Conservation (phyloP, 2,113 vertebrate species). For the Cyanistes caeruleus region DNA sequence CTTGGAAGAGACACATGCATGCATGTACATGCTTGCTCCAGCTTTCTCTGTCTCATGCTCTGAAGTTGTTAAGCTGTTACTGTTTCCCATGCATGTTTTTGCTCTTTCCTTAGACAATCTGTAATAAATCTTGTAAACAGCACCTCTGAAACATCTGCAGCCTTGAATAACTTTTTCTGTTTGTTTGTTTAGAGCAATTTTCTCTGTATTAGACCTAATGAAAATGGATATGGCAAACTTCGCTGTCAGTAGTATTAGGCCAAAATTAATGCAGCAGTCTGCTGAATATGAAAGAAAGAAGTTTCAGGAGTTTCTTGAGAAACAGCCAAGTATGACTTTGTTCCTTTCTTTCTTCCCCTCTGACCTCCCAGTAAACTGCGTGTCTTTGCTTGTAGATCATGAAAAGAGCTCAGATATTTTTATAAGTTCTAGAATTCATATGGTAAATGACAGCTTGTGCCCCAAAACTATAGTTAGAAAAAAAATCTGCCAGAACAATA, state of each 20-base stretch:
- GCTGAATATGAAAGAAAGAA: slow-evolving; percentile 97
- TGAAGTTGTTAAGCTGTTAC: background rate
- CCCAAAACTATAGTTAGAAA: background rate
- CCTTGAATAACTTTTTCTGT: slow-evolving; percentile 39
- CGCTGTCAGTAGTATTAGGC: slow-evolving; percentile 89
- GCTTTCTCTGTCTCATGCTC: background rate
- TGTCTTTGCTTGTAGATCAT: slow-evolving; percentile 25
- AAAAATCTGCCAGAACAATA: background rate
- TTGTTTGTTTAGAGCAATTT: slow-evolving; percentile 86
- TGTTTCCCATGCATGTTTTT: slow-evolving; percentile 25
- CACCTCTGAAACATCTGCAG: slow-evolving; percentile 16
- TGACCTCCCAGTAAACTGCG: slow-evolving; percentile 21
- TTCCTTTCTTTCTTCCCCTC: slow-evolving; percentile 61
- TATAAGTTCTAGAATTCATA: background rate
- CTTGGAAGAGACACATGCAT: background rate
- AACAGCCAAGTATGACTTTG: slow-evolving; percentile 88
- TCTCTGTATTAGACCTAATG: slow-evolving; percentile 93
- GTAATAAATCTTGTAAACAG: background rate
- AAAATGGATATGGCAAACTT: slow-evolving; percentile 98
- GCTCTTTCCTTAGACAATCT: background rate
- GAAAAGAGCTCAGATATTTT: background rate
- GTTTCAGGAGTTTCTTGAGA: slow-evolving; percentile 93
- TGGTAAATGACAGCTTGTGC: background rate
- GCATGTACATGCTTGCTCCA: background rate
- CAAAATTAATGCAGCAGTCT: slow-evolving; percentile 94